Evolutionary conservation across 2,113 vertebrate genomes (phyloP), one percentile per base, ranked within the genome.

Genomic region (Onychostruthus taczanowskii): DNA sequence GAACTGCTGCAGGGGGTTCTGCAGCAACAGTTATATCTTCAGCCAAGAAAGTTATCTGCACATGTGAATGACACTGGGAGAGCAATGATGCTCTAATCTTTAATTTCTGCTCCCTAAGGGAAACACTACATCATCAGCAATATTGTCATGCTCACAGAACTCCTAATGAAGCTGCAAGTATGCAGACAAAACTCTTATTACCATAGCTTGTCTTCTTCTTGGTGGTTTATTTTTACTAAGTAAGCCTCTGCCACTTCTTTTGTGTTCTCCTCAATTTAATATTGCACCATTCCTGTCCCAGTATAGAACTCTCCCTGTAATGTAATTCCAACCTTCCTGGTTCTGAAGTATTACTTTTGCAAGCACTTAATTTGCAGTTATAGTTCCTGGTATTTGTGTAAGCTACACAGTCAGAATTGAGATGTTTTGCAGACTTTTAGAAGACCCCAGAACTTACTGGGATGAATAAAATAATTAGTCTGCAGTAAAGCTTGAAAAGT

Each of bases 31-130:
- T 5, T 43, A 10, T 21, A 2, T 28, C 30, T 68, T 47, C 2
- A 6, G 16, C n/a, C 24, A 47, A 17, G 28, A 44, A 41, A 81
- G 43, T 12, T 39, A 12, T 41, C 70, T 77, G 35, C 6, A 3
- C 21, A 0, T 44, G 26, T 49, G 24, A 73, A n/a, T 41, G 50
- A 50, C 31, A 37, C 7, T 46, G 46, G 50, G 33, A 53, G 79
- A 87, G 47, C 0, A 0, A 28, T 0, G 3, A 7, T 30, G 30
- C 22, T 12, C 30, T 62, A 4, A 21, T 75, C 35, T 70, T 74
- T 30, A 53, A 31, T 63, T 86, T 49, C 28, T 90, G 14, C 9
- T 64, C n/a, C 11, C 33, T 16, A 15, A 19, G 22, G 46, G 15
- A 72, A 90, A 46, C 18, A 27, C 16, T 67, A 72, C 59, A 43